These are phyloP conservation scores for Volucella inanis DNA, from an alignment of 2,888 invertebrate genomes.

Conservation along the genomic window DNA sequence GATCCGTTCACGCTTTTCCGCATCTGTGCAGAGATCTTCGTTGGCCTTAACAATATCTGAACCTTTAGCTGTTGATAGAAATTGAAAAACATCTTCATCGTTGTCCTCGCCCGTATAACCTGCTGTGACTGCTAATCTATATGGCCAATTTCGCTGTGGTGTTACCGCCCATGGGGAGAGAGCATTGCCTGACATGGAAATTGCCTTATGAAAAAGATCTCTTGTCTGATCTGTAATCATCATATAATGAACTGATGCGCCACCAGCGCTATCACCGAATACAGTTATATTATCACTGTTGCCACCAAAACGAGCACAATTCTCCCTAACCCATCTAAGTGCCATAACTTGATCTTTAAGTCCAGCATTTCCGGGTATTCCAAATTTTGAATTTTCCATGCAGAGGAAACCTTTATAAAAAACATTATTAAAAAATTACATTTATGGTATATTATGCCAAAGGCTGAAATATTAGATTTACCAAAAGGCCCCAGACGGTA, in stretches of 20 bases:
- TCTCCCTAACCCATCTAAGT: slow-evolving; percentile 84
- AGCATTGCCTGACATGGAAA: slow-evolving; percentile 82
- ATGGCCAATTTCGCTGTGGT: slow-evolving; percentile 80
- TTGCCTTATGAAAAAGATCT: slow-evolving; percentile 82
- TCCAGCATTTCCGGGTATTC: slow-evolving; percentile 84
- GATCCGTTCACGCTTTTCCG: slow-evolving; percentile 80
- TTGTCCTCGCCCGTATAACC: slow-evolving; percentile 81
- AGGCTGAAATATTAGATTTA: slow-evolving; percentile 55
- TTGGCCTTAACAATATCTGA: slow-evolving; percentile 80
- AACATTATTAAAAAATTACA: neutral
- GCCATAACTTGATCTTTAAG: slow-evolving; percentile 84
- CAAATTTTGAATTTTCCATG: slow-evolving; percentile 83
- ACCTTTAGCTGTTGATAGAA: slow-evolving; percentile 80
- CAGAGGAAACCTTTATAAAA: slow-evolving; percentile 83
- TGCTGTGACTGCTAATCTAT: slow-evolving; percentile 80
- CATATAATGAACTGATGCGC: slow-evolving; percentile 83
- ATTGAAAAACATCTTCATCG: slow-evolving; percentile 81
- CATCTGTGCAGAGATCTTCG: slow-evolving; percentile 79
- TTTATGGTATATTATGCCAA: too few relatives aligned
- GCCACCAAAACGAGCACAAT: slow-evolving; percentile 84
- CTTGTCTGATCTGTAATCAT: slow-evolving; percentile 84
- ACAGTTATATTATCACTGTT: slow-evolving; percentile 84
- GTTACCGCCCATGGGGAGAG: slow-evolving; percentile 81
- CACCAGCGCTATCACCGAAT: slow-evolving; percentile 85
- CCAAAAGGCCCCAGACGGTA: slow-evolving; percentile 84